Percentiles rank a stretch among this genome's conserved stretches.
Conservation (phyloP, 2,888 invertebrate genomes). For the Drosophila borborema region DNA sequence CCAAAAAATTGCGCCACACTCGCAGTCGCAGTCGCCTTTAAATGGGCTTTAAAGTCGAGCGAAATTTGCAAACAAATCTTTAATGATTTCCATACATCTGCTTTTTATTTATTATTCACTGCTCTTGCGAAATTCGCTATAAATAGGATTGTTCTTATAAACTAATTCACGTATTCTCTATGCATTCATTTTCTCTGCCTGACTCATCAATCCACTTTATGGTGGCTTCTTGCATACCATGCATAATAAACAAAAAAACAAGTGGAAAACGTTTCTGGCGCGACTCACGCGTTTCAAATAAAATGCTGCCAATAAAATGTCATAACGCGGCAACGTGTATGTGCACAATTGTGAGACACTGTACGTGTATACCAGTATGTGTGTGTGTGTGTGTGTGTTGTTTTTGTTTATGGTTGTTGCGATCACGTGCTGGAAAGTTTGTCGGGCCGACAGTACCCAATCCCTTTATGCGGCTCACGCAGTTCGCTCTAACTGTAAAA, state of each 20-base stretch:
- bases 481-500: conserved; percentile 59
- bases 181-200: conserved; percentile 48
- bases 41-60: conserved; percentile 18
- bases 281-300: conserved; percentile 73
- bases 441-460: conserved; percentile 43
- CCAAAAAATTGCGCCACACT: conserved; percentile 10
- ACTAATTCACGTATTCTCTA: conserved; percentile 41
- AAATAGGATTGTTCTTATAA: conserved; percentile 11
- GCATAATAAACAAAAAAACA: conserved; percentile 49
- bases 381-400: conserved; percentile 8
- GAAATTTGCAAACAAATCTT: background rate
- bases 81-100: background rate
- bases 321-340: conserved; percentile 67
- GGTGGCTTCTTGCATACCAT: conserved; percentile 33
- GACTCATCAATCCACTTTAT: conserved; percentile 61
- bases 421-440: conserved; percentile 76
- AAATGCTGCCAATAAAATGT: conserved; percentile 77
- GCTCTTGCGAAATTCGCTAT: background rate
- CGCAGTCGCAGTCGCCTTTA: background rate
- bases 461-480: conserved; percentile 47
- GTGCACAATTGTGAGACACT: conserved; percentile 26
- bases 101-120: background rate
- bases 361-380: conserved; percentile 15
- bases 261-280: conserved; percentile 40
- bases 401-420: conserved; percentile 52